Evolutionary conservation across 2,797 vertebrate species (phyloP), one percentile per base, ranked within the genome.

Genomic region (Centropyge bicolor): DNA sequence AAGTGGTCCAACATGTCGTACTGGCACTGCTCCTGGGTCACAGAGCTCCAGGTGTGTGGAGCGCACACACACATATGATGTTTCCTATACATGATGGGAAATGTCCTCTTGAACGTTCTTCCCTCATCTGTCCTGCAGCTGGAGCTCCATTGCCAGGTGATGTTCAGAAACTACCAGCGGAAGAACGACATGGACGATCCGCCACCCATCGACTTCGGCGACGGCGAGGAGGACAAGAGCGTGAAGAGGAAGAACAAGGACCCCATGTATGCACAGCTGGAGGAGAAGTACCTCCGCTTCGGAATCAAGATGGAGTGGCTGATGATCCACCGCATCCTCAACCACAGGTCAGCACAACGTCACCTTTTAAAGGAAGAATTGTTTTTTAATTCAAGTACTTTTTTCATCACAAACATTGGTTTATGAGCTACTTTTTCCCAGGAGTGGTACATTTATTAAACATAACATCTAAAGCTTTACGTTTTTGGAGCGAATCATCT

Each of bases 111-210:
- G 71, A 40, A 64, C 27, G 1, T 4, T 0, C 2, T 1, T 22
- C 8, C 0, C 24, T 1, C 7, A 1, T 2, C 1, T 6, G 4
- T 1, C 12, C 6, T 17, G 20, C 22, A 99, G 98, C 86, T 99
- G 92, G 98, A 99, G 93, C 95, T 99, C 66, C 96, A 99, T 74
- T 99, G 98, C 81, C 98, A 99, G 89, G 98, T 99, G 76, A 98
- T 99, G 98, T 98, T 99, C 87, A 96, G 98, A 59, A 99, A 99
- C 93, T 99, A 99, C 87, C 98, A 99, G 90, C 96, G 98, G 57
- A 99, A 99, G 89, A 99, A 97, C 48, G 98, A 99, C 90, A 99
- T 99, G 98, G 98, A 99, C 16, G 98, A 99, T 45, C 98, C 98
- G 0, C 97, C 98, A 0, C 96, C 97, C 0, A 87, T 95, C 4